These are phyloP conservation scores for Gastrophryne carolinensis DNA, from an alignment of 2,797 vertebrate species.

Conservation along the genomic window DNA sequence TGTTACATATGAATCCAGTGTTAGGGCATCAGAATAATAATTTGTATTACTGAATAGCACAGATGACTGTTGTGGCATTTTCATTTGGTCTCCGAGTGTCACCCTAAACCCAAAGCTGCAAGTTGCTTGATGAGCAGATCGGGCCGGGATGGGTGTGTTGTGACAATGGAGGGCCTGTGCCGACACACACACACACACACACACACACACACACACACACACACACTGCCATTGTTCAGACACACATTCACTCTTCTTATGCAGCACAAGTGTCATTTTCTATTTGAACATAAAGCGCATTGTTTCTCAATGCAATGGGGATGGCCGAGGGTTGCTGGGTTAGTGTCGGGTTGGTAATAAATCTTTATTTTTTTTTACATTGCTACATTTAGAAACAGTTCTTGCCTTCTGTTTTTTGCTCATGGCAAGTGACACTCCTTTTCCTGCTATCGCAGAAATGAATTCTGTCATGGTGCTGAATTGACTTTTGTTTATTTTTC, in stretches of 20 bases:
- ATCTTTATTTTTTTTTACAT: background rate
- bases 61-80: too few species aligned
- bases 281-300: slow-evolving; percentile 2
- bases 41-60: too few species aligned
- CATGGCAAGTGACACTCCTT: background rate
- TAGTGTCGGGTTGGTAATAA: background rate
- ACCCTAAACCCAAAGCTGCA: too few species aligned
- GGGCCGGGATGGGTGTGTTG: background rate
- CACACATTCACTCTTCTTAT: background rate
- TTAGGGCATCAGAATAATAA: too few species aligned
- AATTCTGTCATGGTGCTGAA: background rate
- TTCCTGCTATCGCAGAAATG: background rate
- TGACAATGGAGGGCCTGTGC: background rate
- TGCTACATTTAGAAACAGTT: background rate
- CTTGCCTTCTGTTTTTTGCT: too few species aligned
- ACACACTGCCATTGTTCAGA: background rate
- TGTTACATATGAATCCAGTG: too few species aligned
- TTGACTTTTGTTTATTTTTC: background rate
- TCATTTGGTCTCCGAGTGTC: too few species aligned
- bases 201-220: background rate
- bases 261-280: background rate
- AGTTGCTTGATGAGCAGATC: too few species aligned
- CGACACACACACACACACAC: background rate
- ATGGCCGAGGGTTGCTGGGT: background rate
- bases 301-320: background rate